Percentiles rank a stretch among this genome's conserved stretches.
phyloP scores from a whole-genome alignment of 2,888 invertebrate species.

The Callimorpha dominula region DNA sequence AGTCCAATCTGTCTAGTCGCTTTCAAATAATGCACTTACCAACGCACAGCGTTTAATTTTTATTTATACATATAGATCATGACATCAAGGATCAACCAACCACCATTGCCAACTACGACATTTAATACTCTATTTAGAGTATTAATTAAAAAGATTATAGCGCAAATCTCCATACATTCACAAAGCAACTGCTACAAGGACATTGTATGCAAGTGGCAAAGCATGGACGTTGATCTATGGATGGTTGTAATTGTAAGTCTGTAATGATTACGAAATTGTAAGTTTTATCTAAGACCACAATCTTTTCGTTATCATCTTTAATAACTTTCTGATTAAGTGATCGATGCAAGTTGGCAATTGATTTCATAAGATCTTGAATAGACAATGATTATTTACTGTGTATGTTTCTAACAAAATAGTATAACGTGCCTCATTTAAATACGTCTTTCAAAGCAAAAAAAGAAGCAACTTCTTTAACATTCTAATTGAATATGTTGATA shows the following conservation, averaged over 20 bases:
- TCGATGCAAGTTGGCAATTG: slow-evolving; percentile 6
- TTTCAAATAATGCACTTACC: too few species aligned
- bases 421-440: neutral
- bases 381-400: slow-evolving; percentile 6
- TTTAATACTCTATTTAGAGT: neutral
- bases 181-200: too few species aligned
- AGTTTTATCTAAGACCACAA: neutral
- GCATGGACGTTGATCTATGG: neutral
- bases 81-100: neutral
- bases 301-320: neutral
- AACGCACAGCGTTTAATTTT: too few species aligned
- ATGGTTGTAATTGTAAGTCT: neutral
- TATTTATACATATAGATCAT: neutral
- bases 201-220: too few species aligned
- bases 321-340: slow-evolving; percentile 13
- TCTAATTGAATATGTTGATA: neutral
- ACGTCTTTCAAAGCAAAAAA: neutral
- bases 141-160: neutral
- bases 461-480: neutral
- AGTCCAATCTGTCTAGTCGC: too few species aligned
- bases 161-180: too few species aligned
- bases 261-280: neutral
- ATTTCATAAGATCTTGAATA: slow-evolving; percentile 10
- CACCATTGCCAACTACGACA: neutral
- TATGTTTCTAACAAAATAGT: neutral